Percentiles rank a stretch among this genome's conserved stretches.
phyloP scores from a whole-genome alignment of 2,888 invertebrate species.

The Phengaris arion region DNA sequence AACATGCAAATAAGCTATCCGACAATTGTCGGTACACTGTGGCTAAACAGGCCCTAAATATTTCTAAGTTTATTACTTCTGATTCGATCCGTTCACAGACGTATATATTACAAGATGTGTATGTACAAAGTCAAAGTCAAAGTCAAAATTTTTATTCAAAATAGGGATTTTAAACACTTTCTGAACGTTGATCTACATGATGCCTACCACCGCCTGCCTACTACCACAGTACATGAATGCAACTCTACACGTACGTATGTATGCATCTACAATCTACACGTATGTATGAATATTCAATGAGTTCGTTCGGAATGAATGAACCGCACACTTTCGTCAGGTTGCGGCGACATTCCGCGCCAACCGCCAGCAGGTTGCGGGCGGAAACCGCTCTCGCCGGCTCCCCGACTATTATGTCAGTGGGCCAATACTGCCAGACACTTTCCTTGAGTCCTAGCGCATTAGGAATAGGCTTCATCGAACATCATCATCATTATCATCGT shows the following conservation, averaged over 20 bases:
- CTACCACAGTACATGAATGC: background rate
- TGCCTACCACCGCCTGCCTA: no score
- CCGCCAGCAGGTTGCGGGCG: conserved; percentile 4
- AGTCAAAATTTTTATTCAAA: no score
- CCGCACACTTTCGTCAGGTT: background rate
- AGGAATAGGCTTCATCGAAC: background rate
- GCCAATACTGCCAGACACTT: background rate
- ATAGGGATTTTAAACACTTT: no score
- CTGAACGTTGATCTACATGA: no score
- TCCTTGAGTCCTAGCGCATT: background rate
- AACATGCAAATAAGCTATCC: no score
- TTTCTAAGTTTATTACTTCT: no score
- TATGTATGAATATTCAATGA: conserved; percentile 4
- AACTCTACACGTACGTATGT: background rate
- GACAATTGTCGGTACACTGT: no score
- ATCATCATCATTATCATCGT: no score
- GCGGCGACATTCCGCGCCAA: conserved; percentile 6
- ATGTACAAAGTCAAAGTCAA: no score
- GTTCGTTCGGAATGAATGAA: conserved; percentile 7
- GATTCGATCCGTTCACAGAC: no score
- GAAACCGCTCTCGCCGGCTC: conserved; percentile 15
- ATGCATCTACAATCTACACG: background rate
- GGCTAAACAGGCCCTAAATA: no score
- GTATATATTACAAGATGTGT: background rate
- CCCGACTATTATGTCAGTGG: background rate